Evolutionary conservation across 2,113 vertebrate species (phyloP), one percentile per base, ranked within the genome.

Genomic region (Mormyrus lacerda): DNA sequence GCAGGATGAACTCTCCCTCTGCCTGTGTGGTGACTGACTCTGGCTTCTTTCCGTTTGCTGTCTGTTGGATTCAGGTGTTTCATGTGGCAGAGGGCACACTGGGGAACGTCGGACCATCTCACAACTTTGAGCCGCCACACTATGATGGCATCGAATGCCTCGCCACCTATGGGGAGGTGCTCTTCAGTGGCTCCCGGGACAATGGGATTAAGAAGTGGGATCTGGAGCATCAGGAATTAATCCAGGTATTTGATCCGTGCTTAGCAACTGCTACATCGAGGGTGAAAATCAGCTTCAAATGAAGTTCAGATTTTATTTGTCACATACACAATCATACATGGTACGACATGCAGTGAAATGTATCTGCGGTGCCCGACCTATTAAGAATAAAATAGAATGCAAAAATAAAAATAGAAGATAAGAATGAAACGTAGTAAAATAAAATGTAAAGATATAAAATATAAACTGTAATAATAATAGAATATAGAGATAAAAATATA

Each of bases 121-220:
- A 99, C 93, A 99, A 99, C 95, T 98, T 99, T 1, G 98, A 99
- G 93, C 98, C 98, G 0, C 98, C 98, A 0, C 98, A 99, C 95
- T 99, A 99, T 0, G 98, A 99, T 0, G 98, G 98, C 89, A 99
- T 99, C 0, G 98, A 99, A 94, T 98, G 98, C 88, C 94, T 99
- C 91, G 97, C 97, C 47, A 97, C 98, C 69, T 97, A 98, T 42
- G 97, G 97, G 10, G 97, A 97, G 0, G 69, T 97, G 79, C 96
- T 99, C 3, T 99, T 99, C 94, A 99, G 98, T 0, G 98, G 98
- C 45, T 99, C 98, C 65, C 95, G 98, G 73, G 98, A 99, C 93
- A 99, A 99, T 0, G 98, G 98, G 91, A 97, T 99, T 84, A 99
- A 99, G 94, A 99, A 99, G 91, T 99, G 98, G 98, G 98, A 98